Evolutionary conservation across 1,140 invertebrate genomes (phyloP), one percentile per base, ranked within the genome.

Genomic region (Oryctes rhinoceros): DNA sequence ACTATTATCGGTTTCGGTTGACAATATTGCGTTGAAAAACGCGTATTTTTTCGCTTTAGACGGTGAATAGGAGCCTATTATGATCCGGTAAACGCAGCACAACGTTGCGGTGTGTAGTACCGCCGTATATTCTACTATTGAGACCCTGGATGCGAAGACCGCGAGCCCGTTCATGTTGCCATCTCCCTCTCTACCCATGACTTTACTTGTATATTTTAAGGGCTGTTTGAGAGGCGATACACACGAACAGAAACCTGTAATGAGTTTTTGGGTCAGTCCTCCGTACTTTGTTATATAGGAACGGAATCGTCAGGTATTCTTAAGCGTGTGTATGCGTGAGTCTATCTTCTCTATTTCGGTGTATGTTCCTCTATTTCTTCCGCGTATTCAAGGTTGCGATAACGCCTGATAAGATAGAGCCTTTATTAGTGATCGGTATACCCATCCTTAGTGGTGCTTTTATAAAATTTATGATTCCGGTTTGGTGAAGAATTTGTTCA

Each of bases 141-240:
- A 71, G 65, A 71, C 65, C 65, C 65, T 71, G 65, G 65, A 71
- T 71, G 65, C 65, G 65, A 71, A 71, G 65, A 71, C 65, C 65
- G 65, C 65, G 65, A 71, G 65, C 65, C 65, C 20, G 65, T 59
- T 59, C 53, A 18, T 35, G 65, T 71, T 24, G 18, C 13, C 24
- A 18, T 24, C 18, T 71, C 65, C 24, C 65, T 24, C 65, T 71
- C 65, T 71, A 71, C 65, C 65, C 65, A 71, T 71, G 65, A 71
- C 65, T 71, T 71, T 18, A 71, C 65, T 71, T 71, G 65, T 71
- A 24, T 71, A 71, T 71, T 71, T 71, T 71, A 71, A 71, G 65
- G 65, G 65, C 65, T 71, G 65, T 71, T 71, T 71, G 65, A 35
- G 18, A 18, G 5, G 65, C 18, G 18, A 71, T 24, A 71, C 24